Evolutionary conservation across 2,113 vertebrate genomes (phyloP), one percentile per base, ranked within the genome.

Genomic region (Lepus americanus): DNA sequence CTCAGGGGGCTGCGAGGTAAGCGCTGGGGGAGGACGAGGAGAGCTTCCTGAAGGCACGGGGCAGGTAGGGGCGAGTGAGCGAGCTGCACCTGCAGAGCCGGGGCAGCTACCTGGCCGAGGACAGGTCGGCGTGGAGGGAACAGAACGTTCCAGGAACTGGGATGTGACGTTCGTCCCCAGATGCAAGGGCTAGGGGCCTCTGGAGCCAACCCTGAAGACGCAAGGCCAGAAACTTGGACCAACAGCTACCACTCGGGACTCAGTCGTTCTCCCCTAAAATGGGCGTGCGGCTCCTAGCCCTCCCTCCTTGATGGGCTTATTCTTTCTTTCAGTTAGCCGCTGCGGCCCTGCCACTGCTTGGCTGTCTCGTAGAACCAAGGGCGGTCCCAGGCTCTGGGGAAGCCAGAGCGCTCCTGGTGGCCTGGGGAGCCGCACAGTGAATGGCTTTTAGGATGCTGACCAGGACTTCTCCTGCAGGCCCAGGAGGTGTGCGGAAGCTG

Each of bases 231-330:
- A 67, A 94, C 63, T 36, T 59, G 80, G 72, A 73, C 44, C 29
- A 73, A 67, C 19, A 95, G 66, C 33, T 67, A 19, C 33, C 22
- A 36, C 31, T 31, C 64, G 59, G 64, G 80, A 70, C 20, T 94
- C 91, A 81, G 80, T 77, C 77, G 81, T 86, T 78, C 86, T 96
- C 61, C 79, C 51, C 94, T 92, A 77, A 83, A 94, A 93, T 84
- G 77, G 49, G 29, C 55, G 77, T 87, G 33, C 81, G 51, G 44
- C 89, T 61, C 44, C 8, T 33, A 89, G 70, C 16, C 67, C 33
- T 55, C 69, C 16, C 7, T 67, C 23, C 29, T 33, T 61, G 78
- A 55, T 22, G 69, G 49, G 53, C 23, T 85, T 22, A 29, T 77
- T 63, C 84, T 85, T 25, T 81, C 73, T 36, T 31, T 59, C 67